Conservation (phyloP, 1,140 invertebrate genomes). For the Tetramorium alpestre region DNA sequence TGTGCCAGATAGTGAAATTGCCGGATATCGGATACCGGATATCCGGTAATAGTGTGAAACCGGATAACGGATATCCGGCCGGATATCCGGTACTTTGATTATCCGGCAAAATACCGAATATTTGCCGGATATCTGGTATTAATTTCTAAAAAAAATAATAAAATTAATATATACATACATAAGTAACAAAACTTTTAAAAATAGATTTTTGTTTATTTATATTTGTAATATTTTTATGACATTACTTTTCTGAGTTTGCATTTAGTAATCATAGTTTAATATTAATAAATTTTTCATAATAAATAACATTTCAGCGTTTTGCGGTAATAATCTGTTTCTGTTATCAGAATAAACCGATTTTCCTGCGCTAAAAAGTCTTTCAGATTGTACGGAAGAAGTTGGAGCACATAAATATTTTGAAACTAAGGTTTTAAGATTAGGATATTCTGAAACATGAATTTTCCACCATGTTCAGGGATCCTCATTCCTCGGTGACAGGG, state of each 20-base stretch:
- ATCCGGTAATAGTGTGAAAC: not conserved
- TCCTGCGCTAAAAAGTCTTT: slow-evolving; percentile 17
- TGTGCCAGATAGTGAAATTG: slow-evolving; percentile 3
- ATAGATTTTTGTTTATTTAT: too few relatives aligned
- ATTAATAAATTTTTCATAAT: slow-evolving; percentile 32
- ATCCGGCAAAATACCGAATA: not conserved
- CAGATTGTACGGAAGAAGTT: not conserved
- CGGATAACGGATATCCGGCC: too few relatives aligned
- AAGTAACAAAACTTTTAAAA: too few relatives aligned
- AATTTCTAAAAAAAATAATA: not conserved
- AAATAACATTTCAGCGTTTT: slow-evolving; percentile 19
- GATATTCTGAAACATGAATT: slow-evolving; percentile 18
- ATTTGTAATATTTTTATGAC: too few relatives aligned
- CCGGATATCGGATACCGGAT: not conserved
- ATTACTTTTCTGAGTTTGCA: slow-evolving; percentile 20
- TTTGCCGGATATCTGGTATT: not conserved
- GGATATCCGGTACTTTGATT: not conserved
- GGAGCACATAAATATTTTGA: slow-evolving; percentile 11
- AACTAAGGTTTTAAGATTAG: slow-evolving; percentile 28
- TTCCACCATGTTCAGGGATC: slow-evolving; percentile 23
- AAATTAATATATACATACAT: too few relatives aligned
- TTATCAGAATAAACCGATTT: slow-evolving; percentile 19
- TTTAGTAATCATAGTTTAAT: not conserved
- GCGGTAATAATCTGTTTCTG: slow-evolving; percentile 3
- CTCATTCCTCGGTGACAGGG: not conserved